Base-by-base conservation (phyloP, 2,797 vertebrate genomes). In the Cheirogaleus major region DNA sequence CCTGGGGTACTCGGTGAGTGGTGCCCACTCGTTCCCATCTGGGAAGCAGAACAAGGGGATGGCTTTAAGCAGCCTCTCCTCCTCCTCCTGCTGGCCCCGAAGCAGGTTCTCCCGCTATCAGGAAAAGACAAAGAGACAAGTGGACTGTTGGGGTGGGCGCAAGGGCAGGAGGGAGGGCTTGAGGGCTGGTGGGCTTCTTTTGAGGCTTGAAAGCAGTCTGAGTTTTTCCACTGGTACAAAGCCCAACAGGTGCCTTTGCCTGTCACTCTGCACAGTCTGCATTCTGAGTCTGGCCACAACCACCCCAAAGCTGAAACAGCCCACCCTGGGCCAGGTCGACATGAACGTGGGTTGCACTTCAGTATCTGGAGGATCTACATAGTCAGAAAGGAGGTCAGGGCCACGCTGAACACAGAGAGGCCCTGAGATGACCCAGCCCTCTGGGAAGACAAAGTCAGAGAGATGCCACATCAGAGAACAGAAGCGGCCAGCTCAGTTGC, bases 41-140 rank as follows among this genome's bases (percentile, higher is more conserved):
- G 99, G 99, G 97, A 99, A 99, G 98, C 99, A 99, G 96, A 99
- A 99, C 48, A 99, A 99, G 1, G 99, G 99, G 95, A 99, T 99
- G 8, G 99, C 99, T 78, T 99, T 98, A 0, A 99, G 97, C 1
- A 99, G 99, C 96, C 99, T 99, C 93, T 99, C 99, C 91, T 99
- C 99, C 79, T 99, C 99, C 98, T 99, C 99, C 96, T 98, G 99
- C 95, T 99, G 99, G 86, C 98, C 99, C 76, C 98, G 99, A 41
- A 99, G 98, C 98, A 99, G 98, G 82, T 99, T 99, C 95, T 99
- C 99, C 0, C 98, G 98, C 99, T 99, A 96, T 3, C 89, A 95
- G 0, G 0, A 83, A 98, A 61, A 73, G 43, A 72, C 93, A 80
- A 83, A 91, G 32, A 78, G 25, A 72, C 12, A 32, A 41, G 17